Evolutionary conservation across 2,113 vertebrate genomes (phyloP), one percentile per base, ranked within the genome.

Genomic region (Aythya baeri): DNA sequence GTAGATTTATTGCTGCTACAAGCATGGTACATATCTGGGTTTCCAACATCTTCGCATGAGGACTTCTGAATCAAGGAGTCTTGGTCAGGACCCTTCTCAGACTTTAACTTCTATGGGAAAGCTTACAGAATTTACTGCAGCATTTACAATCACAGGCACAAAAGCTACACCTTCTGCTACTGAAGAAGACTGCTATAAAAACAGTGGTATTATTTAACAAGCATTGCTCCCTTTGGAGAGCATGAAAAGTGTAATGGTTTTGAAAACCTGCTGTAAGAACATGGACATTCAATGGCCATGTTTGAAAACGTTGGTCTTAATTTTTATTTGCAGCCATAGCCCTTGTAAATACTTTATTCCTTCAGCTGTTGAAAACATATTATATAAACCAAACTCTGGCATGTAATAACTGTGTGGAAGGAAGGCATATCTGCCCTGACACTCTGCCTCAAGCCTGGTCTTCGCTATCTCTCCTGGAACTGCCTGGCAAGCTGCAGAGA

Each of bases 401-500:
- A 83, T 32, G 31, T 70, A 8, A 4, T 46, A 12, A 26, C 34
- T n/a, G 20, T 62, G 17, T 34, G 81, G 43, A 76, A 81, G 38
- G 38, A 78, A 27, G 68, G 59, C 34, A 70, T 55, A 27, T 55
- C 65, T 81, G 49, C 50, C 50, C 22, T 13, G 7, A 52, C 23
- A 52, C 54, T 16, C 29, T 55, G 31, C 49, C 49, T 68, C 70
- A 52, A 9, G 34, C 49, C 10, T 76, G 11, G 9, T 23, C n/a
- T 22, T 65, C 0, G 0, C 8, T 73, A 8, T 5, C 61, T 38
- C 25, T 38, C 34, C 61, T 22, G 17, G 34, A 63, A 63, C 16
- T 63, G 61, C 61, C 61, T 49, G 23, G 32, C 13, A 77, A 81
- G 68, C 20, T 55, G 58, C 20, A 29, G 27, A 17, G 0, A 0